phyloP scores from a whole-genome alignment of 1,140 invertebrate genomes.

The Amphibalanus amphitrite region DNA sequence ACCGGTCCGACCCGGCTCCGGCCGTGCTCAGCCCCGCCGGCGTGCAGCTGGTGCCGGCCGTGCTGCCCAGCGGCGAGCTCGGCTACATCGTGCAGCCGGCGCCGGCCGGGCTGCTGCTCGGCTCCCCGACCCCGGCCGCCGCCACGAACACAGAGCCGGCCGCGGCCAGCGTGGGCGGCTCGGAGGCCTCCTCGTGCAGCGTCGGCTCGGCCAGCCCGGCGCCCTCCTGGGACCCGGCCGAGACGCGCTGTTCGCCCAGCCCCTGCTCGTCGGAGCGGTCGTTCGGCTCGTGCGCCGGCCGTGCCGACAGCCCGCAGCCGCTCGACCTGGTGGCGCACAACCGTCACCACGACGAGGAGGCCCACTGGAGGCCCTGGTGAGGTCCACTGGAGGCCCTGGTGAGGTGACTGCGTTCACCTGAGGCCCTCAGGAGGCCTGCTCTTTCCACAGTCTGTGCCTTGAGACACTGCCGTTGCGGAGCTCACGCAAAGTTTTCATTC shows the following conservation, averaged over 20 bases:
- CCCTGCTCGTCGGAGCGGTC: not conserved
- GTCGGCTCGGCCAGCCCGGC: not conserved
- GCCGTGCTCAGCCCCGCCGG: constrained; percentile 20
- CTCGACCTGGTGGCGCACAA: not conserved
- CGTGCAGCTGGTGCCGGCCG: constrained; percentile 49
- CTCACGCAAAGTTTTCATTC: not conserved
- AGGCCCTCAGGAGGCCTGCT: too few relatives aligned
- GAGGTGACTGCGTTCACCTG: too few relatives aligned
- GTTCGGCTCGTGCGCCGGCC: not conserved
- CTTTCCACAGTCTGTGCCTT: not conserved
- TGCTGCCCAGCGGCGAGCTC: constrained; percentile 42
- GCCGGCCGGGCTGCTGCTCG: not conserved
- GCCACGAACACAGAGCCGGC: not conserved
- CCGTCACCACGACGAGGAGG: not conserved
- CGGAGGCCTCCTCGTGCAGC: not conserved
- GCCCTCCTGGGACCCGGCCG: not conserved
- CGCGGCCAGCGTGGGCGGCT: too few relatives aligned
- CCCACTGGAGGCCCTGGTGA: not conserved
- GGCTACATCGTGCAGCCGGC: constrained; percentile 37
- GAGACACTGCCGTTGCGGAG: too few relatives aligned
- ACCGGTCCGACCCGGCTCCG: not conserved
- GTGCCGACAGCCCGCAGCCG: not conserved
- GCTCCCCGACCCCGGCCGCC: too few relatives aligned
- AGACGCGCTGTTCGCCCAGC: not conserved
- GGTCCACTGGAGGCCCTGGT: not conserved